Conservation (phyloP, 2,888 invertebrate genomes). For the Dendrolimus pini region DNA sequence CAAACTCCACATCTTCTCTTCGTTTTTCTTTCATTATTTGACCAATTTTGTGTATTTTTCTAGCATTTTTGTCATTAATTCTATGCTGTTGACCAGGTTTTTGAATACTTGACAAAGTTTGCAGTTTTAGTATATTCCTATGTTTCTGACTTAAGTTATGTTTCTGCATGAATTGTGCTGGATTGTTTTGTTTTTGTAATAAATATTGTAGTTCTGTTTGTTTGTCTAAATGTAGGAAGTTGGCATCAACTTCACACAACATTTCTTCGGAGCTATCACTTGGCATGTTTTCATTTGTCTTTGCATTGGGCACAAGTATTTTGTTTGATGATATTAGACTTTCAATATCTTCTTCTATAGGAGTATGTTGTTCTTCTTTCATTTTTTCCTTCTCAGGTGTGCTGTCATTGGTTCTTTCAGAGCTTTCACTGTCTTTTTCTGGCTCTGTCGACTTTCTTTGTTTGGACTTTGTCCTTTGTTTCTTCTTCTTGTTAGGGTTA, state of each 20-base stretch:
- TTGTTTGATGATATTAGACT: slow-evolving; percentile 70
- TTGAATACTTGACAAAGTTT: slow-evolving; percentile 43
- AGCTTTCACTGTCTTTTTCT: slow-evolving; percentile 53
- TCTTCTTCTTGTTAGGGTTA: slow-evolving; percentile 51
- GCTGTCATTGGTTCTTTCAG: slow-evolving; percentile 49
- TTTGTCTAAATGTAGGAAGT: slow-evolving; percentile 52
- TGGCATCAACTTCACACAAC: slow-evolving; percentile 44
- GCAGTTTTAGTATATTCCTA: slow-evolving; percentile 52
- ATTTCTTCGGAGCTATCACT: slow-evolving; percentile 54
- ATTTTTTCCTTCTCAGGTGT: slow-evolving; percentile 51
- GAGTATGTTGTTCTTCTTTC: slow-evolving; percentile 23
- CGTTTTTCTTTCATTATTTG: slow-evolving; percentile 54
- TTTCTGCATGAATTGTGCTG: slow-evolving; percentile 60
- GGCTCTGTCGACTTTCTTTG: slow-evolving; percentile 54
- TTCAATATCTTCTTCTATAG: slow-evolving; percentile 63
- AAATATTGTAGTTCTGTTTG: slow-evolving; percentile 67
- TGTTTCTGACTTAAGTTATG: slow-evolving; percentile 56
- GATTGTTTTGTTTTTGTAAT: slow-evolving; percentile 68
- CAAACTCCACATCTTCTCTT: slow-evolving; percentile 35
- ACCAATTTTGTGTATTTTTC: slow-evolving; percentile 62
- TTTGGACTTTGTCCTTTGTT: slow-evolving; percentile 57
- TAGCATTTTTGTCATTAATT: slow-evolving; percentile 59
- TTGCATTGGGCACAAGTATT: slow-evolving; percentile 58
- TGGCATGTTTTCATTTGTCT: slow-evolving; percentile 27
- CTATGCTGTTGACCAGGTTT: slow-evolving; percentile 57